Conservation (phyloP, 2,888 invertebrate species). For the Volucella zonaria region DNA sequence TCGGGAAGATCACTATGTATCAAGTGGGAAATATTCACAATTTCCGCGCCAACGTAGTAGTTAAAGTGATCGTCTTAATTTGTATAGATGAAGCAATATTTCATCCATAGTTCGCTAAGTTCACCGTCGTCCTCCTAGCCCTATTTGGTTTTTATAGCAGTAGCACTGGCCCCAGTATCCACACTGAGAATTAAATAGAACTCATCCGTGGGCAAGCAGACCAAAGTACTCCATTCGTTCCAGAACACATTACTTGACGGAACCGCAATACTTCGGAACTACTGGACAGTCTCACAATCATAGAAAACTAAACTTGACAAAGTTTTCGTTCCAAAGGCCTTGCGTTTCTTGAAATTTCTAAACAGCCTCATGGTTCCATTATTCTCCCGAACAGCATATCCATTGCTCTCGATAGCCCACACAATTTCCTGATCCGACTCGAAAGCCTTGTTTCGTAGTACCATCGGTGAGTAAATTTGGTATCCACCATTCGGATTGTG, state of each 20-base stretch:
- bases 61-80: conserved; percentile 98
- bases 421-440: conserved; percentile 99
- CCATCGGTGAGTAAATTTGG: conserved; percentile 99
- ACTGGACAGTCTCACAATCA: conserved; percentile 97
- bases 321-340: conserved; percentile 95
- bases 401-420: conserved; percentile 98
- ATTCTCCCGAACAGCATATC: conserved; percentile 94
- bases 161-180: conserved; percentile 91
- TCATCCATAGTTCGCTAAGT: conserved; percentile 97
- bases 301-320: conserved; percentile 96
- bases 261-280: conserved; percentile 98
- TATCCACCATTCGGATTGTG: conserved; percentile 99
- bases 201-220: conserved; percentile 97
- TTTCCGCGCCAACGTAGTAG: conserved; percentile 99
- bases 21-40: conserved; percentile 99
- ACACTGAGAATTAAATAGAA: conserved; percentile 96
- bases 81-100: conserved; percentile 99
- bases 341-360: conserved; percentile 99
- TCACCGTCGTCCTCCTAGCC: conserved; percentile 92
- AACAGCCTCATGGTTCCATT: conserved; percentile 95
- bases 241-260: conserved; percentile 96
- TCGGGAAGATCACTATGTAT: too few species aligned
- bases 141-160: conserved; percentile 89
- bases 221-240: conserved; percentile 97
- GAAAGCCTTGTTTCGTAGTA: conserved; percentile 98